Evolutionary conservation across 30 jellyfish, hydroid and myxozoan genomes (phyloP).

Genomic region (Cassiopea andromeda): DNA sequence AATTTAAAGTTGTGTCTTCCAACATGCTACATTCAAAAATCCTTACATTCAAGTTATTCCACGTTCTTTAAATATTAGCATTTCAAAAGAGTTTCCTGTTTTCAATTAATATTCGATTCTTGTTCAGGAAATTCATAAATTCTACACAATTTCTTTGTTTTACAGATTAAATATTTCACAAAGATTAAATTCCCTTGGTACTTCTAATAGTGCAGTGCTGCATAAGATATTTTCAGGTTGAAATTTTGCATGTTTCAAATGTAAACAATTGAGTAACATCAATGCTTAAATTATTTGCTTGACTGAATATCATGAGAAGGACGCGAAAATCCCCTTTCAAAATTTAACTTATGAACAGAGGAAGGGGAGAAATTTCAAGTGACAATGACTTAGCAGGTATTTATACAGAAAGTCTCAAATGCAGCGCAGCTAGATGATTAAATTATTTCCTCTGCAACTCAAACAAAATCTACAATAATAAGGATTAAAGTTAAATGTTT

Average conservation of each 20-base stretch:
- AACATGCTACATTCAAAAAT: neutral
- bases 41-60: neutral
- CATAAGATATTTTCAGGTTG: neutral
- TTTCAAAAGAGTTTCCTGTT: conserved; percentile 9
- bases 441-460: neutral
- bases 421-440: neutral
- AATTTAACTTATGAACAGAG: too few species aligned
- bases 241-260: neutral
- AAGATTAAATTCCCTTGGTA: neutral
- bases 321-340: too few species aligned
- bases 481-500: neutral
- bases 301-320: too few species aligned
- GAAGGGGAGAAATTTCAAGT: neutral
- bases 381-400: conserved; percentile 4
- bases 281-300: too few species aligned
- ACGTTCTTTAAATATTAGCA: neutral
- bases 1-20: neutral
- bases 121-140: conserved; percentile 10
- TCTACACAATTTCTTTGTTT: neutral
- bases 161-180: neutral
- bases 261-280: neutral
- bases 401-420: neutral
- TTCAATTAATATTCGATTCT: neutral
- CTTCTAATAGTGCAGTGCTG: neutral
- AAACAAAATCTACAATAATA: neutral